Evolutionary conservation across 2,888 invertebrate genomes (phyloP), one percentile per base, ranked within the genome.

Genomic region (Thera obeliscata): DNA sequence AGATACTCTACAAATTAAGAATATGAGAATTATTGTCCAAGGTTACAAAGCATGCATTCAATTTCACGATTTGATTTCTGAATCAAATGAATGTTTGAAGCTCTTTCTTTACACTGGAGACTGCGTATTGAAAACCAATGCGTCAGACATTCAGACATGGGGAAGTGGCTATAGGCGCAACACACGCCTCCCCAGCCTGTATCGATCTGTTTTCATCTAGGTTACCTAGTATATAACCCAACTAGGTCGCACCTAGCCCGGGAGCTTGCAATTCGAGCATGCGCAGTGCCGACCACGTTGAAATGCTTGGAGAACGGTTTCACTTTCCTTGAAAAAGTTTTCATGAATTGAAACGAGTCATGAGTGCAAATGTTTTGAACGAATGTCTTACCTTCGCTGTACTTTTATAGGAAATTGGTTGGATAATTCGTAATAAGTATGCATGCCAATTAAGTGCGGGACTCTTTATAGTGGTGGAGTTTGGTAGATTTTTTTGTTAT

Each of bases 151-250:
- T 52, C 33, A 52, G 33, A 9, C 8, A 52, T 33, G 52, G 33
- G 33, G 52, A 52, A 52, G 7, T 33, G 12, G 3, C 43, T 2
- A 46, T 8, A 52, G 8, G 33, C 52, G 52, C 52, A 52, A 33
- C 33, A 33, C 33, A 33, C 52, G 52, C 33, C 52, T 52, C 33
- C 33, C 52, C 33, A 52, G 52, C 52, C 64, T 48, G 38, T 55
- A 74, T 74, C 72, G 73, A 74, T 73, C 70, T 73, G 67, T 73
- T 73, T 73, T 75, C 70, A 67, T 66, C 65, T 70, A 74, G 69
- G 68, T 69, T 70, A 69, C 69, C 72, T 74, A 75, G 71, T 54
- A 56, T n/a, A 70, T 64, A 62, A 38, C 64, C 69, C 66, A 66
- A 69, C 67, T 70, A 63, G 70, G 74, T 72, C 71, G 70, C 73